Evolutionary conservation across 2,888 invertebrate genomes (phyloP).

Genomic region (Azorinus chamasolen): DNA sequence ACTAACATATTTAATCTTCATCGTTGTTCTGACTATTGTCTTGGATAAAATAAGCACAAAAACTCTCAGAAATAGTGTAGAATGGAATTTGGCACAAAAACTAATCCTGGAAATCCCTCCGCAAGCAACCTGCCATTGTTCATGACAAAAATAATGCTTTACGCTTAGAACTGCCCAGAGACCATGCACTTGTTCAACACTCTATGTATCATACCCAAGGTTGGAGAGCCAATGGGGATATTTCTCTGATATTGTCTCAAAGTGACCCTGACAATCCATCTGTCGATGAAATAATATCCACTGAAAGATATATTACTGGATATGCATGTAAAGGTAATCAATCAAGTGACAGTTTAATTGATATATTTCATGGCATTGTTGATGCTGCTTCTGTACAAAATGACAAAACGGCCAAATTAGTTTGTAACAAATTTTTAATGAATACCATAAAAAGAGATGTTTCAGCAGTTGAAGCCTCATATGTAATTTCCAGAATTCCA

Average conservation of each 20-base stretch:
- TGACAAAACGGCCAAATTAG: slow-evolving; percentile 22
- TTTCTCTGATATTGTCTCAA: slow-evolving; percentile 66
- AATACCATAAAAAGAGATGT: slow-evolving; percentile 62
- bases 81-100: slow-evolving; percentile 48
- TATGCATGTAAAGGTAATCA: slow-evolving; percentile 69
- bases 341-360: slow-evolving; percentile 50
- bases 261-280: slow-evolving; percentile 60
- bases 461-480: slow-evolving; percentile 63
- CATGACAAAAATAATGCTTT: slow-evolving; percentile 64
- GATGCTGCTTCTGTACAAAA: slow-evolving; percentile 13
- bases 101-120: slow-evolving; percentile 24
- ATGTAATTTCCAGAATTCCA: slow-evolving; percentile 45
- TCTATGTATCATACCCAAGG: slow-evolving; percentile 64
- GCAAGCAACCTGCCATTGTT: slow-evolving; percentile 54
- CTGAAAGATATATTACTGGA: slow-evolving; percentile 49
- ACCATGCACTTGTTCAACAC: slow-evolving; percentile 66
- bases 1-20: slow-evolving; percentile 15
- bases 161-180: slow-evolving; percentile 67
- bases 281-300: slow-evolving; percentile 61
- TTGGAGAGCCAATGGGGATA: slow-evolving; percentile 66
- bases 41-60: slow-evolving; percentile 9
- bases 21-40: slow-evolving; percentile 20
- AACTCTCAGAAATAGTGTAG: slow-evolving; percentile 26
- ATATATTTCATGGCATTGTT: slow-evolving; percentile 40
- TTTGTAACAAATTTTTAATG: slow-evolving; percentile 57